These are phyloP conservation scores for Synanthedon myopaeformis DNA, from an alignment of 2,888 invertebrate genomes.

Conservation along the genomic window DNA sequence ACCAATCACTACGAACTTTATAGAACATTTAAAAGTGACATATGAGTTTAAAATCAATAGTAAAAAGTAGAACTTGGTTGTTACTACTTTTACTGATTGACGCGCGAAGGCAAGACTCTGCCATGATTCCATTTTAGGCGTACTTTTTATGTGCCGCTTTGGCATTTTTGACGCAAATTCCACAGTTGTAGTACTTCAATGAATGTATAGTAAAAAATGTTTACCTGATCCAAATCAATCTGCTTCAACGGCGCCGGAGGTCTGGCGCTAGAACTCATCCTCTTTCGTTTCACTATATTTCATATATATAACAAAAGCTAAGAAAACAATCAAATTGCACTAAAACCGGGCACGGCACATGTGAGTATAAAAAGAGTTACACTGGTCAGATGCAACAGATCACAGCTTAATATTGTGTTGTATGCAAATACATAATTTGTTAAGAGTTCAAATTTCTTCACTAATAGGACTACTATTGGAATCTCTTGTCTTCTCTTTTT, in stretches of 20 bases:
- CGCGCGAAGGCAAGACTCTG: too few relatives aligned
- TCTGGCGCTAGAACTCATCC: conserved; percentile 28
- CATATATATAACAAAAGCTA: conserved; percentile 6
- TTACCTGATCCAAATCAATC: conserved; percentile 81
- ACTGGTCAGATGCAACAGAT: conserved; percentile 43
- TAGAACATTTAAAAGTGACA: too few relatives aligned
- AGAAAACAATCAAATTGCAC: conserved; percentile 21
- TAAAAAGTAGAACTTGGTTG: too few relatives aligned
- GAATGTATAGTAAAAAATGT: conserved; percentile 5
- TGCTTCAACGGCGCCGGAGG: conserved; percentile 74
- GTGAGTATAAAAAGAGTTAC: conserved; percentile 21
- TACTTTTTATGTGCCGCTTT: too few relatives aligned
- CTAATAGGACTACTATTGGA: conserved; percentile 9
- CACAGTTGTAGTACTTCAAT: too few relatives aligned
- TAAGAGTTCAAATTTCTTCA: background rate
- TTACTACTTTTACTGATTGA: too few relatives aligned
- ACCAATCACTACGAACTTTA: too few relatives aligned
- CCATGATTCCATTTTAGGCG: too few relatives aligned
- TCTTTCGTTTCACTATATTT: conserved; percentile 8
- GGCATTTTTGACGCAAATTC: too few relatives aligned
- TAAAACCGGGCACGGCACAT: conserved; percentile 21
- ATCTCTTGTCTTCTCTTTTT: conserved; percentile 14
- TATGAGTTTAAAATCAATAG: too few relatives aligned
- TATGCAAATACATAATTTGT: conserved; percentile 35
- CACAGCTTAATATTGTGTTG: conserved; percentile 30